Conservation (phyloP, 2,888 invertebrate genomes). For the Isoperla grammatica region DNA sequence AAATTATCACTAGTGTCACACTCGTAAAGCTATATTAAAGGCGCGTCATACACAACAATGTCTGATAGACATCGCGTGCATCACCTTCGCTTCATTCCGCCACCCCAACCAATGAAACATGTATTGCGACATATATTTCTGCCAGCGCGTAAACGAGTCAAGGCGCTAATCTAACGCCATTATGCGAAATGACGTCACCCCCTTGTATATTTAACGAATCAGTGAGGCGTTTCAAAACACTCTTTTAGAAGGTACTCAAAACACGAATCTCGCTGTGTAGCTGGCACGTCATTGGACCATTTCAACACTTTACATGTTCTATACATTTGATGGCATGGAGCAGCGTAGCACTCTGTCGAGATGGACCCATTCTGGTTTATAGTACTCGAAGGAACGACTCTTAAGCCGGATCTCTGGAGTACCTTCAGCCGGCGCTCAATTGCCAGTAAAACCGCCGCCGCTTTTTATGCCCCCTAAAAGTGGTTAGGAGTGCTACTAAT, state of each 20-base stretch:
- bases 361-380: slow-evolving; percentile 15
- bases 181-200: too few relatives aligned
- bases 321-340: slow-evolving; percentile 15
- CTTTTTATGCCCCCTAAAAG: slow-evolving; percentile 22
- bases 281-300: slow-evolving; percentile 5
- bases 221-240: not conserved
- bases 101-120: not conserved
- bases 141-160: too few relatives aligned
- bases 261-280: not conserved
- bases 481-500: slow-evolving; percentile 20
- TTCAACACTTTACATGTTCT: slow-evolving; percentile 16
- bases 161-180: too few relatives aligned
- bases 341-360: not conserved
- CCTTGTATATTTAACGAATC: too few relatives aligned
- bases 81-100: too few relatives aligned
- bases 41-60: too few relatives aligned
- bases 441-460: slow-evolving; percentile 22
- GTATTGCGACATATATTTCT: too few relatives aligned
- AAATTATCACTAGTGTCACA: too few relatives aligned
- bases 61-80: too few relatives aligned
- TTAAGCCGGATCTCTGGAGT: slow-evolving; percentile 10
- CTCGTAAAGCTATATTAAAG: too few relatives aligned
- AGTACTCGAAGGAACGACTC: slow-evolving; percentile 15
- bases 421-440: slow-evolving; percentile 6
- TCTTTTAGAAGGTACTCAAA: slow-evolving; percentile 1